Evolutionary conservation across 2,888 invertebrate species (phyloP), one percentile per base, ranked within the genome.

Genomic region (Malthinus seriepunctatus): DNA sequence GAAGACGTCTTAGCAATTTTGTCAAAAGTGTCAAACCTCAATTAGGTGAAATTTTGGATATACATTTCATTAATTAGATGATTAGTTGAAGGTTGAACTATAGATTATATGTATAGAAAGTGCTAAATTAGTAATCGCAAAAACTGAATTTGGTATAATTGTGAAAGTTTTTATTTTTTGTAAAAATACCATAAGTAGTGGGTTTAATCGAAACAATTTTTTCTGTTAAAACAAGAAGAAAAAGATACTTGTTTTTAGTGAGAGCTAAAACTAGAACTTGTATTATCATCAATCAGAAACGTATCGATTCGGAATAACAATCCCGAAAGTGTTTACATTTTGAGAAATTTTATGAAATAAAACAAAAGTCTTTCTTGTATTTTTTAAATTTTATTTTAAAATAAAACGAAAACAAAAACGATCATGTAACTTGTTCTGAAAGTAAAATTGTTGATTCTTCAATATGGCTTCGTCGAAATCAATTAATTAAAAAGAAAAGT

Each of bases 261-360:
- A 42, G 39, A 42, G 39, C 39, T 42, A 42, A 42, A 42, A 15
- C 39, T 42, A 7, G 15, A 42, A 14, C 39, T 42, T 42, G 39
- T 42, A 42, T 42, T 42, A 42, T 42, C 23, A 23, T 23, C 14
- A 42, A 42, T 42, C 39, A 42, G 39, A n/a, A 42, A 15, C 7
- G 14, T 15, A 42, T 42, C 23, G 39, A 23, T 23, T 23, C 5
- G 23, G 23, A 23, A 23, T 23, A 23, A 37, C 12, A 12, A 37
- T 37, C 5, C 5, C 7, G 7, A 8, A 15, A n/a, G 15, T n/a
- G 15, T 42, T 42, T 15, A 42, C 15, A 15, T 42, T 12, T 14
- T 42, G 9, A 2, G 8, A 15, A 23, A 15, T 44, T 44, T 15
- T 8, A 1, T 8, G 4, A 9, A 23, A 23, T 23, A 10, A 44